phyloP scores from a whole-genome alignment of 2,113 vertebrate genomes.

The Athene cunicularia region DNA sequence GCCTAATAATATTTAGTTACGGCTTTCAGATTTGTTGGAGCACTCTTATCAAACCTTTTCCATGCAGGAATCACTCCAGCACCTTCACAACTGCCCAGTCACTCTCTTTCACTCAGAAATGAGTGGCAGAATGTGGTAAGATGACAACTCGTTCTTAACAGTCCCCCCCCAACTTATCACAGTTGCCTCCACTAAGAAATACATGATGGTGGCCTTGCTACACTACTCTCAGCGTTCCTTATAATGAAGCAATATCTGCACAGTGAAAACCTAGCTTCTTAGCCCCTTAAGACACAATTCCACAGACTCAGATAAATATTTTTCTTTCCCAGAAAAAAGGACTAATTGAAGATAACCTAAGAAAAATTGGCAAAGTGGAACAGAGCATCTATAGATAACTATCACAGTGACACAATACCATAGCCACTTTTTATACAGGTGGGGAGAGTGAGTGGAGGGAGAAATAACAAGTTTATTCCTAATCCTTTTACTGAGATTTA shows the following conservation, averaged over 20 bases:
- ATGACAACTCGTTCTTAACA: background rate
- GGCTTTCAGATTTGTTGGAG: background rate
- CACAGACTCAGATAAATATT: background rate
- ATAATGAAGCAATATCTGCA: background rate
- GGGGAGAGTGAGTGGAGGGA: background rate
- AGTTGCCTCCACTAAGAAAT: background rate
- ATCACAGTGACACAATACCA: background rate
- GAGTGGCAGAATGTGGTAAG: background rate
- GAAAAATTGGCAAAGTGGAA: background rate
- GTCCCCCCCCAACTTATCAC: accelerated
- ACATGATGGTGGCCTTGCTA: background rate
- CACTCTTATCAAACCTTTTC: background rate
- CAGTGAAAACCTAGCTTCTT: background rate
- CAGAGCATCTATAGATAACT: background rate
- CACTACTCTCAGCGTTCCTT: background rate
- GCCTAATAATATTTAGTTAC: background rate
- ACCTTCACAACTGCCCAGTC: background rate
- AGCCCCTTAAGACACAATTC: background rate
- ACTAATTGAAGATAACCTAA: background rate
- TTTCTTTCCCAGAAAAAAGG: background rate
- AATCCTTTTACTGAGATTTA: background rate
- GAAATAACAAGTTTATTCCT: background rate
- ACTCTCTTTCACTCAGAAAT: background rate
- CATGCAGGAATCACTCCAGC: background rate
- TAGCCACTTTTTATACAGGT: background rate